Evolutionary conservation across 2,113 vertebrate genomes (phyloP).

Genomic region (Thymallus thymallus): DNA sequence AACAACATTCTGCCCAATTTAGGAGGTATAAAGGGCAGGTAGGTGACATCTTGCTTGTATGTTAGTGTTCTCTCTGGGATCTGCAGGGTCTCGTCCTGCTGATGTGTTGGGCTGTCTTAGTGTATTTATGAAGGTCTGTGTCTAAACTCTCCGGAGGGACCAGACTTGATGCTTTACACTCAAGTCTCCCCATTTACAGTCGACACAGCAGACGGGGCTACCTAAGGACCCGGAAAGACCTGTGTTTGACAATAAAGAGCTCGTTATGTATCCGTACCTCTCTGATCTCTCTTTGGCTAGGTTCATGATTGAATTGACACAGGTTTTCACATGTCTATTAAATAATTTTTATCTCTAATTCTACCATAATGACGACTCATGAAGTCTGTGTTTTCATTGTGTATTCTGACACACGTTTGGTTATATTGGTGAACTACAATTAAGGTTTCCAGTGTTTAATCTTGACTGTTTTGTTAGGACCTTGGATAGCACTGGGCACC

Average conservation of each 20-base stretch:
- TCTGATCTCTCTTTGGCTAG: not conserved
- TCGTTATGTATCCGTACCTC: too few species aligned
- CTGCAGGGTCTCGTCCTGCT: not conserved
- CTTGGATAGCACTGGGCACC: not conserved
- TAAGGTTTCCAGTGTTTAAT: not conserved
- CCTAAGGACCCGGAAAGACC: not conserved
- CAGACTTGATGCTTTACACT: conserved; percentile 50
- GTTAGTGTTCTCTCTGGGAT: not conserved
- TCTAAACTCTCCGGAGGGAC: conserved; percentile 58
- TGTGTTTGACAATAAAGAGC: conserved; percentile 51
- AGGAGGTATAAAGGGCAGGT: not conserved
- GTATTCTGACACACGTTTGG: too few species aligned
- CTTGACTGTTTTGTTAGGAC: not conserved
- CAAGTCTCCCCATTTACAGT: conserved; percentile 4
- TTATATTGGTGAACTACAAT: too few species aligned
- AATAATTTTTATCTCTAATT: too few species aligned
- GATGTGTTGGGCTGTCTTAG: not conserved
- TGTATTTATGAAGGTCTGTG: conserved; percentile 62
- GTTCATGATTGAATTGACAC: too few species aligned
- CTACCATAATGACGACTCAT: too few species aligned
- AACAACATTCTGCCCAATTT: not conserved
- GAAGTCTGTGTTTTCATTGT: too few species aligned
- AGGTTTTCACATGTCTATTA: too few species aligned
- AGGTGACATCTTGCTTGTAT: not conserved
- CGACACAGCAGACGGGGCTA: not conserved